These are phyloP conservation scores for Phocides pigmalion DNA, from an alignment of 1,140 invertebrate species.

Conservation along the genomic window DNA sequence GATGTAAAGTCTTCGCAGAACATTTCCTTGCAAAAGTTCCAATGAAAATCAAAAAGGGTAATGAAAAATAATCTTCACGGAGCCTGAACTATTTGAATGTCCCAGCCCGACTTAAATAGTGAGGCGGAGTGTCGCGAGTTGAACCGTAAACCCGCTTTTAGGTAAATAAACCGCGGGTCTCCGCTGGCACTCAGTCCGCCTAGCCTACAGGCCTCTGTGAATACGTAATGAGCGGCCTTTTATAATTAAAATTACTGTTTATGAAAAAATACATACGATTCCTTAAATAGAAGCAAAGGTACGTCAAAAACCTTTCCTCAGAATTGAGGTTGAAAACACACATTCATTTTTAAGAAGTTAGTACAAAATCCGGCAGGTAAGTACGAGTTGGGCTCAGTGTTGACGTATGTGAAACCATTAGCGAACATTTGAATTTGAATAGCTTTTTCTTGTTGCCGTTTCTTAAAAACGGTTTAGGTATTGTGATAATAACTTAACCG, in stretches of 20 bases:
- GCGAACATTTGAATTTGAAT: too few species aligned
- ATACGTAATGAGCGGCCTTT: constrained; percentile 55
- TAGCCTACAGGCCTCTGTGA: constrained; percentile 48
- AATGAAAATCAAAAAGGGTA: constrained; percentile 11
- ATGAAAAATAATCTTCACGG: constrained; percentile 24
- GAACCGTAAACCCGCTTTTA: constrained; percentile 48
- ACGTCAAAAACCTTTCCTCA: constrained; percentile 4
- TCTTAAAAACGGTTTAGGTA: too few species aligned
- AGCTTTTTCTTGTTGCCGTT: too few species aligned
- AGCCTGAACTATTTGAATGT: constrained; percentile 37
- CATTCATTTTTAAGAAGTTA: not conserved
- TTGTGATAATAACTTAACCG: too few species aligned
- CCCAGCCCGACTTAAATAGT: constrained; percentile 45
- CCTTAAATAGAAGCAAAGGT: constrained; percentile 8
- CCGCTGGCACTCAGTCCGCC: constrained; percentile 31
- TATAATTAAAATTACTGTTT: constrained; percentile 60
- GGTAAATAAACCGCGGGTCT: constrained; percentile 47
- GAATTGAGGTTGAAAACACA: constrained; percentile 2
- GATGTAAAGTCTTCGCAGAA: not conserved
- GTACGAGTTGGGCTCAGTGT: too few species aligned
- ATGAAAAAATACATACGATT: constrained; percentile 33
- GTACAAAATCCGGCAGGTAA: not conserved
- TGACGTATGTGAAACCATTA: too few species aligned
- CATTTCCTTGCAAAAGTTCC: not conserved
- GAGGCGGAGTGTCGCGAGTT: constrained; percentile 40